Evolutionary conservation across 2,797 vertebrate genomes (phyloP).

Genomic region (Urosaurus nigricauda): DNA sequence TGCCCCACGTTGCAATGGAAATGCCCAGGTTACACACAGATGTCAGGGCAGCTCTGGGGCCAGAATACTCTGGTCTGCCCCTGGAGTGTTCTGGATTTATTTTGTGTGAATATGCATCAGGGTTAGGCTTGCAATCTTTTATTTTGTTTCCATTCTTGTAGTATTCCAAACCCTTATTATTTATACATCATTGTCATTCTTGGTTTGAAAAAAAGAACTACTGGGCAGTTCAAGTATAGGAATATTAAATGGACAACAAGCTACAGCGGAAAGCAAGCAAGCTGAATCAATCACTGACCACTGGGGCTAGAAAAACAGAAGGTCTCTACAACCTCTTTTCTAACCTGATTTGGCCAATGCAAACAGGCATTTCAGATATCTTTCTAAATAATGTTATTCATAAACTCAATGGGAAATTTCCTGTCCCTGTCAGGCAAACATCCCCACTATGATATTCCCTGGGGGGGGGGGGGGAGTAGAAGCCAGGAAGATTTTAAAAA

Average conservation of each 20-base stretch:
- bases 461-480: constrained; percentile 43
- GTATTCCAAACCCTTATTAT: background rate
- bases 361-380: constrained; percentile 48
- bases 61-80: too few species aligned
- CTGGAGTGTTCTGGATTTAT: too few species aligned
- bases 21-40: too few species aligned
- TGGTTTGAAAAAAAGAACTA: background rate
- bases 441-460: constrained; percentile 21
- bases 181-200: background rate
- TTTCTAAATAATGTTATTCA: constrained; percentile 62
- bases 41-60: too few species aligned
- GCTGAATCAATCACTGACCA: constrained; percentile 24
- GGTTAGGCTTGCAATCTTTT: background rate
- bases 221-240: background rate
- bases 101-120: background rate
- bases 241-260: background rate
- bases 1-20: too few species aligned
- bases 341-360: constrained; percentile 45
- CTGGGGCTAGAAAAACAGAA: background rate
- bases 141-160: constrained; percentile 1
- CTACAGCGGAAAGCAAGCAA: constrained; percentile 19
- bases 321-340: constrained; percentile 13
- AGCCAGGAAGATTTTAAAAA: constrained; percentile 35
- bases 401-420: constrained; percentile 43
- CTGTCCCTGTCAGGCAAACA: constrained; percentile 40